phyloP scores from a whole-genome alignment of 1,140 invertebrate species.

The Vanessa atalanta region DNA sequence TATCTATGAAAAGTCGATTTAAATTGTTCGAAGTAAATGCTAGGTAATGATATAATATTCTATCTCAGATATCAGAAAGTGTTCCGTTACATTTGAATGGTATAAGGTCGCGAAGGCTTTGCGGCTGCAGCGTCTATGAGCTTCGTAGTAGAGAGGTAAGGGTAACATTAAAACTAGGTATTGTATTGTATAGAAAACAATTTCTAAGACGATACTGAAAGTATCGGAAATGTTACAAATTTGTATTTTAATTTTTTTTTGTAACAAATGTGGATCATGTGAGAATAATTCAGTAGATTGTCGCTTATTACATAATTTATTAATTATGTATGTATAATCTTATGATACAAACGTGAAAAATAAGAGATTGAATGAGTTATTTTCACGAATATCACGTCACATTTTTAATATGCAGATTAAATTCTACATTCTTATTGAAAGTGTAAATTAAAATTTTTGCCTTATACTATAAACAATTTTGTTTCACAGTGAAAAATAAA shows the following conservation, averaged over 20 bases:
- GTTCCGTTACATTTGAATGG: slow-evolving; percentile 60
- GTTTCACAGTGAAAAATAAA: no score
- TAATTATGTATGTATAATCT: slow-evolving; percentile 29
- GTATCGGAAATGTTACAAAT: slow-evolving; percentile 79
- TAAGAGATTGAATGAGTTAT: slow-evolving; percentile 22
- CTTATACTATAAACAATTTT: no score
- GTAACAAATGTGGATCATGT: slow-evolving; percentile 6
- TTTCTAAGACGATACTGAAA: slow-evolving; percentile 75
- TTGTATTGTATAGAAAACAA: slow-evolving; percentile 72
- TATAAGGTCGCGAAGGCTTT: slow-evolving; percentile 55
- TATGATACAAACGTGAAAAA: slow-evolving; percentile 39
- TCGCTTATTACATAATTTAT: slow-evolving; percentile 37
- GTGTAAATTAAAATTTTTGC: no score
- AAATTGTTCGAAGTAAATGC: slow-evolving; percentile 12
- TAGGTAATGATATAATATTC: slow-evolving; percentile 45
- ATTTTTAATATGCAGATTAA: background rate
- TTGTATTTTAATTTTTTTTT: slow-evolving; percentile 64
- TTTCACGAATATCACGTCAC: background rate
- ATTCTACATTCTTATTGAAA: background rate
- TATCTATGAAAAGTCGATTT: slow-evolving; percentile 13
- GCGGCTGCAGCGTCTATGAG: slow-evolving; percentile 71
- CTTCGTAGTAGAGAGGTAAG: slow-evolving; percentile 75
- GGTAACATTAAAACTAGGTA: slow-evolving; percentile 71
- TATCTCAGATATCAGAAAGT: slow-evolving; percentile 75
- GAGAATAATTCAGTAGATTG: slow-evolving; percentile 37